Base-by-base conservation (phyloP, 2,113 vertebrate species). In the Ciconia maguari region DNA sequence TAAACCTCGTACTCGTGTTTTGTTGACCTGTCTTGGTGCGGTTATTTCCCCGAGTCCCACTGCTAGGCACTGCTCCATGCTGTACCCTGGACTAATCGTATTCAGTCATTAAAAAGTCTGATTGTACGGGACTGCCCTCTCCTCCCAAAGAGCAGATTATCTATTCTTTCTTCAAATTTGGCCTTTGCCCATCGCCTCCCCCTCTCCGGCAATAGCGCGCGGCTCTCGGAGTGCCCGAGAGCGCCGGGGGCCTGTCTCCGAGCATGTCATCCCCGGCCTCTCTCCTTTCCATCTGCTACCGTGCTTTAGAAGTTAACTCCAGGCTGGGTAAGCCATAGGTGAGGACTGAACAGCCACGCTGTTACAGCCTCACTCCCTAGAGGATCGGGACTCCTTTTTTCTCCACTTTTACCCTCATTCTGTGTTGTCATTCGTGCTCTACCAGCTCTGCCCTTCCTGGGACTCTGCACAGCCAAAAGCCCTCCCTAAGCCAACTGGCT, bases 11-110 rank as follows among this genome's bases (percentile, higher is more conserved):
- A 54, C 38, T 10, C 38, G 38, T 46, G 32, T n/a, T 74, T 58
- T 75, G 34, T 15, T 87, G 77, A 34, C 61, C 51, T 65, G 11
- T 27, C 16, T 65, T 1, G 0, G 6, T 36, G 30, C 4, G 1
- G 32, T 87, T 70, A 29, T 44, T 65, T 10, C n/a, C 12, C 29
- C 3, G 4, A 46, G 55, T 55, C n/a, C 71, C n/a, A 22, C 18
- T 41, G 57, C 41, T 27, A 21, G 38, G 74, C 65, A 32, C 74
- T 69, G 70, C 34, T 75, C 60, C 21, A 3, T 21, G 30, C 32
- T 64, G 81, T n/a, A 54, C 55, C 26, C 25, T 8, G 29, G 16
- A 70, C n/a, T 74, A 46, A 54, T 26, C 0, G 4, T 41, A 55
- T 60, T 51, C 52, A 79, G 51, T 34, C 38, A 19, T 85, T 78